A percentile compares a stretch with the other conserved stretches of the same genome.
phyloP scores from a whole-genome alignment of 37 sponge, comb jelly and placozoan species.

The Cliona cf. orientalis region DNA sequence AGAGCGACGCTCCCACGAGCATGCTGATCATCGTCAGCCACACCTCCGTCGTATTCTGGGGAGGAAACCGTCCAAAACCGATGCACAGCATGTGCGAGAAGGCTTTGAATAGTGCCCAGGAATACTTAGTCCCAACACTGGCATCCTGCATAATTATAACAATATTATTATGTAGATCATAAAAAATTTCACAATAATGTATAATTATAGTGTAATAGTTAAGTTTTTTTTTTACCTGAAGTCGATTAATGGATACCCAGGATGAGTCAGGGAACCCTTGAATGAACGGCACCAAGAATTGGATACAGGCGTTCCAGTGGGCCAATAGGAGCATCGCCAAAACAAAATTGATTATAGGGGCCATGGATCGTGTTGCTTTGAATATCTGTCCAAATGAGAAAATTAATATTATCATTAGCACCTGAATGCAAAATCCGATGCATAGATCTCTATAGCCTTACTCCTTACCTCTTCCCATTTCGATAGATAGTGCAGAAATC shows the following conservation, averaged over 20 bases:
- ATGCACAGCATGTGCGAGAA: slow-evolving; percentile 80
- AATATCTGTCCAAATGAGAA: not conserved
- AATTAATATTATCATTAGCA: not conserved
- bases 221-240: slow-evolving; percentile 57
- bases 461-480: slow-evolving; percentile 78
- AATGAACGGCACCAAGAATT: slow-evolving; percentile 65
- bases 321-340: slow-evolving; percentile 59
- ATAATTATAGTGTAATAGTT: not conserved
- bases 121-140: slow-evolving; percentile 58
- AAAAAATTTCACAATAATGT: no score
- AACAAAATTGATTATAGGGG: slow-evolving; percentile 50
- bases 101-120: slow-evolving; percentile 76
- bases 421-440: not conserved
- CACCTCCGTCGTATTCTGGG: slow-evolving; percentile 57
- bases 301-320: slow-evolving; percentile 83
- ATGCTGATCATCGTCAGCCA: slow-evolving; percentile 84
- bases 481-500: slow-evolving; percentile 51
- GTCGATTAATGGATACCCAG: slow-evolving; percentile 58
- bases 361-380: slow-evolving; percentile 3
- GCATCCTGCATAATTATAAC: slow-evolving; percentile 33
- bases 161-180: not conserved
- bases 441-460: not conserved
- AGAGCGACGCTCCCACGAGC: slow-evolving; percentile 69
- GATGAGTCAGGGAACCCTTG: slow-evolving; percentile 67
- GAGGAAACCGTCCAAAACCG: slow-evolving; percentile 76